Conservation (phyloP, 2,113 vertebrate genomes). For the Labeo catla region DNA sequence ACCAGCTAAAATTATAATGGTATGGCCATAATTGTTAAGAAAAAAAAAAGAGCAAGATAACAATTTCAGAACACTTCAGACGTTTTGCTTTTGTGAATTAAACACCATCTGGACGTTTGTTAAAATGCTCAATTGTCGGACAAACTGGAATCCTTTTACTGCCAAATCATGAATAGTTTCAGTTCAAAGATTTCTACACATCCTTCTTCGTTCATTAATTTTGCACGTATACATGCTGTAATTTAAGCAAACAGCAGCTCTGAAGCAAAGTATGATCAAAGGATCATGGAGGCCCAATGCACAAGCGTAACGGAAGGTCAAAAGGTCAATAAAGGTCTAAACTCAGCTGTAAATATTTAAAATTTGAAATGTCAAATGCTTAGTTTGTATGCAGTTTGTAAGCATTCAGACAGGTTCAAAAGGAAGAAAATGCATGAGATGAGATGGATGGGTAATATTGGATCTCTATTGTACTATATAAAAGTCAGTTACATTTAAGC, state of each 20-base stretch:
- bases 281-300: background rate
- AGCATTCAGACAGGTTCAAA: background rate
- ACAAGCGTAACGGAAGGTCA: background rate
- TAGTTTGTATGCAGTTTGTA: background rate
- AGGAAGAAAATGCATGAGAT: constrained; percentile 29
- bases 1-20: background rate
- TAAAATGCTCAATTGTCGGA: background rate
- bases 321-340: background rate
- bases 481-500: background rate
- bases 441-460: background rate
- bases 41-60: background rate
- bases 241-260: background rate
- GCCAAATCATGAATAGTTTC: background rate
- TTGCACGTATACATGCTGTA: background rate
- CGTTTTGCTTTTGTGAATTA: background rate
- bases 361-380: background rate
- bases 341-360: background rate
- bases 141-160: background rate
- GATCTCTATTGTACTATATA: background rate
- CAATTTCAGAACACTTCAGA: background rate
- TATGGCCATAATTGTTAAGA: background rate
- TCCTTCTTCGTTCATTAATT: background rate
- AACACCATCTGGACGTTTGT: constrained; percentile 14
- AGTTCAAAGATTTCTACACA: background rate
- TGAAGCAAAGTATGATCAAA: background rate